Evolutionary conservation across 1,140 invertebrate genomes (phyloP), one percentile per base, ranked within the genome.

Genomic region (Subanguina moxae): DNA sequence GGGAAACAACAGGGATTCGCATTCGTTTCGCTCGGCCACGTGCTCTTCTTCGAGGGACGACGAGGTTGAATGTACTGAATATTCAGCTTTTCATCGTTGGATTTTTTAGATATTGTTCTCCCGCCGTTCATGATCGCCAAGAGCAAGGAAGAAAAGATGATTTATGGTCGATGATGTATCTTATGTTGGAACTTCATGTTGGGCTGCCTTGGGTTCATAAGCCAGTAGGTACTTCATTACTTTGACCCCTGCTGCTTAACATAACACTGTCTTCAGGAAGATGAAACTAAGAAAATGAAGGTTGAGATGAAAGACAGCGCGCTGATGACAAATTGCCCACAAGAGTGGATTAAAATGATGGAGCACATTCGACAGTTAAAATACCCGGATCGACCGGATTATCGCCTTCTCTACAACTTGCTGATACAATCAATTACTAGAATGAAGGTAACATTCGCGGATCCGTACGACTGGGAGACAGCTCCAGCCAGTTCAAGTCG

Each of bases 81-180:
- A 5, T 32, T 32, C 8, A 7, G 1, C 28, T 61, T 3, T 21
- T 21, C 5, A 61, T 21, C 13, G 13, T 7, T 7, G n/a, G n/a
- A 3, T 61, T 25, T 21, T 64, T 75, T 25, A 73, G 72, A 15
- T 79, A 79, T 57, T 80, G 78, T 63, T 71, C 65, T 9, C 42
- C 68, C 45, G 70, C 76, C 19, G 76, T 76, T 13, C 77, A 78
- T 66, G 58, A 70, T 13, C 72, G 78, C 1, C 62, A 42, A 19
- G 77, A 79, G 42, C 77, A 78, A 58, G 78, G 78, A 15, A 71
- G 78, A 19, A 67, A 74, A 27, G 77, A 78, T 52, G 77, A 78
- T 56, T 52, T 78, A 0, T 78, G 76, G 74, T 75, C 75, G 0
- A 57, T 78, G 61, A 64, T 78, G n/a, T 80, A 78, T 73, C 73